Evolutionary conservation across 2,113 vertebrate species (phyloP), one percentile per base, ranked within the genome.

Genomic region (Seriola rivoliana): DNA sequence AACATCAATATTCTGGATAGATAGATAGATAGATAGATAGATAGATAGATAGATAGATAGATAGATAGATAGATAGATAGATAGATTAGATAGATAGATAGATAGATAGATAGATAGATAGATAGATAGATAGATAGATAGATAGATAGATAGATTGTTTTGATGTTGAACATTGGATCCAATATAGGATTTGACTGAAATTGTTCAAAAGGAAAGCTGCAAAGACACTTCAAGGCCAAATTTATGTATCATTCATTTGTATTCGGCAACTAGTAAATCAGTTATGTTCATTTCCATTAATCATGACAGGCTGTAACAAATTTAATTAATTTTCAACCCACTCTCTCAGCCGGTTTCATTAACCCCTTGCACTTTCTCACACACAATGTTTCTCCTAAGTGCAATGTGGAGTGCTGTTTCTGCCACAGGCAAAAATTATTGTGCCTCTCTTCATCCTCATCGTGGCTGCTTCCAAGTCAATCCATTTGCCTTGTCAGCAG

Each of bases 401-500:
- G 25, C 32, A 23, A 78, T 23, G 9, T 78, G 48, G 58, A 44
- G 32, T 38, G 65, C 48, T 62, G n/a, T 64, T 75, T 63, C 66
- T 46, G 73, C 52, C 55, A 38, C 14, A 58, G 29, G 60, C 55
- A 72, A 71, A 85, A 80, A 82, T 81, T 74, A 86, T 88, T 81
- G 55, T 36, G 34, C 79, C 80, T 90, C 85, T 89, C 58, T 69
- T 36, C 36, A 59, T 89, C 85, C 88, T 64, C 17, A 71, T 75
- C 17, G 1, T 50, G 19, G 21, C 21, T 74, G 44, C 71, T 77
- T 86, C 75, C 23, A 71, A 64, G 59, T 76, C 66, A 55, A 55
- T 79, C 50, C 38, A 40, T 85, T 85, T 75, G 16, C 80, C 38
- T 80, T 73, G 82, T 86, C 77, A 78, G 84, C 82, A 84, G 74